A percentile compares a stretch with the other conserved stretches of the same genome.
phyloP scores from a whole-genome alignment of 2,113 vertebrate species.

The Macrotis lagotis region DNA sequence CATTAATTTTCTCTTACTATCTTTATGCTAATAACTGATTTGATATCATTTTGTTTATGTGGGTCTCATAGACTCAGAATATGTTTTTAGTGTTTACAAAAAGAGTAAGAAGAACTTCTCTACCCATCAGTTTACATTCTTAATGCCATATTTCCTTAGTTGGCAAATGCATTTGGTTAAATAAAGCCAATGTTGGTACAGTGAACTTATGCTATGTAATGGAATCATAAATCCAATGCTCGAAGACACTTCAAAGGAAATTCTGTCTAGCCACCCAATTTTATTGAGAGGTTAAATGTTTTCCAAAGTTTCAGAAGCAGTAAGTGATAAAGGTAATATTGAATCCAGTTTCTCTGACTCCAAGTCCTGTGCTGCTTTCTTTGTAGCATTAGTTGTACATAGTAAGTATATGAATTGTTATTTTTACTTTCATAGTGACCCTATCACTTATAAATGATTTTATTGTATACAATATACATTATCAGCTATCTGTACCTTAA shows the following conservation, averaged over 20 bases:
- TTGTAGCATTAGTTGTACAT: background rate
- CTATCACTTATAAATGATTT: too few relatives aligned
- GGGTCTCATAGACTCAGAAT: background rate
- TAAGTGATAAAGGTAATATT: background rate
- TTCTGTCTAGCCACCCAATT: background rate
- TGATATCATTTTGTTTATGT: background rate
- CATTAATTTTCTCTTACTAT: background rate
- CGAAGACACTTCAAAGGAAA: background rate
- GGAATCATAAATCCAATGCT: background rate
- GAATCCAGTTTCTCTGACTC: background rate
- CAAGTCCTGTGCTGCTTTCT: background rate
- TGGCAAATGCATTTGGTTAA: background rate
- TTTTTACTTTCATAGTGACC: background rate
- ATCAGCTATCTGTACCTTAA: background rate
- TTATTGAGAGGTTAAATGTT: background rate
- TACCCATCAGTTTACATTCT: background rate
- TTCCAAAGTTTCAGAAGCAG: background rate
- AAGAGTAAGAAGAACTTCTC: background rate
- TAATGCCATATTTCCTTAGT: background rate
- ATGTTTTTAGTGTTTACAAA: background rate
- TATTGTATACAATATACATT: too few relatives aligned
- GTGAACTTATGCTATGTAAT: background rate
- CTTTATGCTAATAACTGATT: background rate
- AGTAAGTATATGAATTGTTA: background rate
- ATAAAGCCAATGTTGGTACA: background rate